Conservation (phyloP, 2,797 vertebrate species). For the Characodon lateralis region DNA sequence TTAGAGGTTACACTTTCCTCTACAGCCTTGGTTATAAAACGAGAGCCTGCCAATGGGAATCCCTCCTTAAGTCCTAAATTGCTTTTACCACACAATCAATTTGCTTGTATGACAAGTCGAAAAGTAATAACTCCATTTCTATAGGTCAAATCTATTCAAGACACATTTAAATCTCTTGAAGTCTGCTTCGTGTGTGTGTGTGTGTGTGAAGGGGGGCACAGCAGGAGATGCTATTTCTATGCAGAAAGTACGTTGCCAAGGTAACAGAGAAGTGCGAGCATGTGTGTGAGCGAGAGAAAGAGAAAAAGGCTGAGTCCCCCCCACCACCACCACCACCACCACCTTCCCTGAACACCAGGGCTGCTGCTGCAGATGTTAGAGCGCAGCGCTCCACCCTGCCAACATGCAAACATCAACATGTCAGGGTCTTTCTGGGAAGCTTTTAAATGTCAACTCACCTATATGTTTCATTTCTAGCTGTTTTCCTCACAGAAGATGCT, state of each 20-base stretch:
- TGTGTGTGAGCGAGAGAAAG: conserved; percentile 25
- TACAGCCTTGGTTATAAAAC: conserved; percentile 15
- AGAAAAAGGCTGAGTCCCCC: conserved; percentile 52
- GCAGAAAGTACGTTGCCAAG: conserved; percentile 85
- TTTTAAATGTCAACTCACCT: conserved; percentile 33
- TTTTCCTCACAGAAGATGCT: conserved; percentile 12
- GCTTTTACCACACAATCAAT: conserved; percentile 35
- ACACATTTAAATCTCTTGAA: conserved; percentile 58
- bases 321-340: conserved; percentile 13
- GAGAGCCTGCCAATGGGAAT: conserved; percentile 32
- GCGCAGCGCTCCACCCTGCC: conserved; percentile 54
- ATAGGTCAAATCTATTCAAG: conserved; percentile 47
- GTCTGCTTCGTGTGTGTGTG: conserved; percentile 19
- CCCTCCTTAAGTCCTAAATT: conserved; percentile 20
- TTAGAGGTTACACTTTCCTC: conserved; percentile 3
- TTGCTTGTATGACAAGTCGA: conserved; percentile 37
- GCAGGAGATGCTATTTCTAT: conserved; percentile 81
- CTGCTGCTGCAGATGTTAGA: conserved; percentile 63
- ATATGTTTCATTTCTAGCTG: conserved; percentile 25
- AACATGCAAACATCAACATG: conserved; percentile 36
- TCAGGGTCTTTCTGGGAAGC: conserved; percentile 25
- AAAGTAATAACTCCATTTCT: conserved; percentile 42
- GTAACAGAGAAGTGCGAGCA: conserved; percentile 80
- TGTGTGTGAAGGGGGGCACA: conserved; percentile 42
- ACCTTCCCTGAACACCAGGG: conserved; percentile 64